These are phyloP conservation scores for Augochlorella aurata DNA, from an alignment of 2,888 invertebrate species.

Conservation along the genomic window DNA sequence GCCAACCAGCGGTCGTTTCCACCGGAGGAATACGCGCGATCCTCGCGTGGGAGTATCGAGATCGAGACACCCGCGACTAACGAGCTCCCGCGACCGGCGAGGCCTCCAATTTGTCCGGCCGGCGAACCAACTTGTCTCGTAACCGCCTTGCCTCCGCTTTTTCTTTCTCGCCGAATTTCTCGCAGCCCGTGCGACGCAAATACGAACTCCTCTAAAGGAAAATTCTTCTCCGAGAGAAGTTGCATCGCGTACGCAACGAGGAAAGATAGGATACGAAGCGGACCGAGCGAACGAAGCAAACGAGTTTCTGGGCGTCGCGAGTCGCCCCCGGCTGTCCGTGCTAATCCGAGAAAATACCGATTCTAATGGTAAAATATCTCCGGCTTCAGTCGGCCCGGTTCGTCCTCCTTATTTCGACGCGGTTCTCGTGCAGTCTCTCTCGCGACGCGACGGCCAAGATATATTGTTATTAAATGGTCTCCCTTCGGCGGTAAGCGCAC, in stretches of 20 bases:
- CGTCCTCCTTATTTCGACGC: constrained; percentile 53
- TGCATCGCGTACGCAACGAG: too few species aligned
- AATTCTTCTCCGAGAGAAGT: too few species aligned
- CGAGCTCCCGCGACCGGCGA: constrained; percentile 51
- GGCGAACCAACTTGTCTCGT: constrained; percentile 26
- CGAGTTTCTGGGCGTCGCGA: neutral
- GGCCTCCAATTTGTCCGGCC: constrained; percentile 52
- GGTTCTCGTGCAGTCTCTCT: constrained; percentile 51
- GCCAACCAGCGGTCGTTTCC: constrained; percentile 47
- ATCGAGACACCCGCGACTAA: constrained; percentile 41
- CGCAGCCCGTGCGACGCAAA: neutral
- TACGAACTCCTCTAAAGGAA: too few species aligned
- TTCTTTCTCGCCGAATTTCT: neutral
- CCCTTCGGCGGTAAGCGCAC: constrained; percentile 73
- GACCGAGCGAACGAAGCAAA: neutral
- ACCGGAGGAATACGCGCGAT: constrained; percentile 2
- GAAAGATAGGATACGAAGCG: too few species aligned
- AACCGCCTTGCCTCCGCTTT: neutral
- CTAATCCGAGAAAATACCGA: constrained; percentile 46
- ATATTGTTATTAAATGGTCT: constrained; percentile 82
- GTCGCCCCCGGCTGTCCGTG: neutral
- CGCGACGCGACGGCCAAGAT: constrained; percentile 75
- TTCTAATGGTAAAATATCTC: constrained; percentile 57
- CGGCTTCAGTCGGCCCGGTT: constrained; percentile 15
- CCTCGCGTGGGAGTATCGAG: constrained; percentile 46